Conservation (phyloP, 2,797 vertebrate species). For the Sternotherus odoratus region DNA sequence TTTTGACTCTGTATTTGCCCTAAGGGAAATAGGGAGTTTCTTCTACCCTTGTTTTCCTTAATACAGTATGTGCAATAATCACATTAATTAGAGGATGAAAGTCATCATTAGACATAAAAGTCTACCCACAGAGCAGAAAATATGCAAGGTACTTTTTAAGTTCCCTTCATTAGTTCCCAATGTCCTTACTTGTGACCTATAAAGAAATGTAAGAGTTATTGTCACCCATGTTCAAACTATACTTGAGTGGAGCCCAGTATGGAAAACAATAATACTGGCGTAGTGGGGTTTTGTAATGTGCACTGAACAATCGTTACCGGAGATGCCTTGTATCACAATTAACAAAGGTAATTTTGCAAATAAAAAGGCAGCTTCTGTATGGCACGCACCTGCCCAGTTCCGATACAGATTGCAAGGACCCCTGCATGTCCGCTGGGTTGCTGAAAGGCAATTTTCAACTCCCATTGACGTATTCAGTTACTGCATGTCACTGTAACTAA, state of each 20-base stretch:
- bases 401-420: accelerated
- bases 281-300: neutral
- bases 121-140: neutral
- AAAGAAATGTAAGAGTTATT: neutral
- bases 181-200: neutral
- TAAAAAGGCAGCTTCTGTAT: neutral
- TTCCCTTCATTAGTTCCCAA: neutral
- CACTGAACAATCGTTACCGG: neutral
- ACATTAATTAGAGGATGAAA: conserved; percentile 1
- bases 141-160: neutral
- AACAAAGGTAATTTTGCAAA: neutral
- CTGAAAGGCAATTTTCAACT: neutral
- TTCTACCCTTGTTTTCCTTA: neutral
- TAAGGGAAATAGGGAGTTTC: neutral
- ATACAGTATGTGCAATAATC: neutral
- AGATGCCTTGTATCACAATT: neutral
- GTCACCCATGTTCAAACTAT: neutral
- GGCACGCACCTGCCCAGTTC: neutral
- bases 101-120: neutral
- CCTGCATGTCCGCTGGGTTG: neutral
- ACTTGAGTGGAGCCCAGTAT: neutral
- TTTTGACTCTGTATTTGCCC: neutral
- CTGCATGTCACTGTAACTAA: neutral
- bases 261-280: neutral
- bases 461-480: neutral